These are phyloP conservation scores for Candidula unifasciata DNA, from an alignment of 2,888 invertebrate species.

Conservation along the genomic window DNA sequence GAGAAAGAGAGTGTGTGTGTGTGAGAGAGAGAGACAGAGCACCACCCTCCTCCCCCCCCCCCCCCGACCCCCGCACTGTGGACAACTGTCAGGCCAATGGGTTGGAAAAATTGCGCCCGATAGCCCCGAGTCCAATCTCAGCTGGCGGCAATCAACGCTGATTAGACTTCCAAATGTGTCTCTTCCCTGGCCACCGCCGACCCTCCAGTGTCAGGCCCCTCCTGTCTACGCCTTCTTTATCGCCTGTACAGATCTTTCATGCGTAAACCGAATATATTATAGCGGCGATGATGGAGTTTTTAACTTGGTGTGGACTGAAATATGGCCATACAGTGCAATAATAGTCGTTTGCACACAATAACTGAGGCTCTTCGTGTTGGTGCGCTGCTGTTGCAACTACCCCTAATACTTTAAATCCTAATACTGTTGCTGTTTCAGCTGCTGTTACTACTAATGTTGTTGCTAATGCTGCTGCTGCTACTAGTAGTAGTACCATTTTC, in stretches of 20 bases:
- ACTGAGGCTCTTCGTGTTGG: too few relatives aligned
- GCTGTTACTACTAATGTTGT: too few relatives aligned
- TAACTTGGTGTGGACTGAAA: too few relatives aligned
- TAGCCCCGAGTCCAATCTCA: constrained; percentile 7
- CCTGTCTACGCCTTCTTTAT: not conserved
- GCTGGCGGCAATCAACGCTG: constrained; percentile 8
- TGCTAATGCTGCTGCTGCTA: too few relatives aligned
- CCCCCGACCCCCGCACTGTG: not conserved
- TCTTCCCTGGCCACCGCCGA: not conserved
- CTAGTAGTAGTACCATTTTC: too few relatives aligned
- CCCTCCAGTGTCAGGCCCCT: not conserved
- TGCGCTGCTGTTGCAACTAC: too few relatives aligned
- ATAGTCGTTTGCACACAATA: too few relatives aligned
- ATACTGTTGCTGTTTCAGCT: too few relatives aligned
- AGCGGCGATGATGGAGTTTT: not conserved
- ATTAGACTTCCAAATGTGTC: constrained; percentile 14
- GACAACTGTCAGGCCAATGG: not conserved
- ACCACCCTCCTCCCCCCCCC: not conserved
- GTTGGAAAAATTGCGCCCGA: not conserved
- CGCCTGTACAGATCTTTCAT: not conserved
- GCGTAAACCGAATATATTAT: not conserved
- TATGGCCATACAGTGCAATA: too few relatives aligned
- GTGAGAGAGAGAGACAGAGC: too few relatives aligned
- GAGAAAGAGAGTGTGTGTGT: too few relatives aligned
- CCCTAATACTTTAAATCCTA: too few relatives aligned